Conservation (phyloP, 2,113 vertebrate genomes). For the Gasterosteus aculeatus region DNA sequence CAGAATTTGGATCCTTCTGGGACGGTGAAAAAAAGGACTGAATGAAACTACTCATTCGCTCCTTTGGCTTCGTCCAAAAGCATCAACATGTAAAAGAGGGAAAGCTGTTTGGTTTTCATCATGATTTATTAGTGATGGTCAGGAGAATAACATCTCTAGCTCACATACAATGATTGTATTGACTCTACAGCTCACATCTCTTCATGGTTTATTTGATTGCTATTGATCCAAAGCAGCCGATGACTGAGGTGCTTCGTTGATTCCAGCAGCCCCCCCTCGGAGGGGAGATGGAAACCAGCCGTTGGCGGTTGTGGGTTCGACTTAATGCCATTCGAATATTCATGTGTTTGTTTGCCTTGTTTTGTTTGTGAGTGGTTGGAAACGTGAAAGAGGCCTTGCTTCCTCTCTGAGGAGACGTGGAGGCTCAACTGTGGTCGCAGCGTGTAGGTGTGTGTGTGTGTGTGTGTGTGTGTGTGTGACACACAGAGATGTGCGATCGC, state of each 20-base stretch:
- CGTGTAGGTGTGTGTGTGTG: neutral
- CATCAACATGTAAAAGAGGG: constrained; percentile 37
- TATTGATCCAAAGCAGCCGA: neutral
- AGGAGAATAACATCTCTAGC: too few relatives aligned
- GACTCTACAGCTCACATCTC: neutral
- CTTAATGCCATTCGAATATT: neutral
- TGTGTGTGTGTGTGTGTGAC: neutral
- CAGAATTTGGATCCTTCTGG: constrained; percentile 13
- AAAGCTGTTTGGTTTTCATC: constrained; percentile 15
- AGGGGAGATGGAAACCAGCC: constrained; percentile 22
- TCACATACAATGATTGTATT: too few relatives aligned
- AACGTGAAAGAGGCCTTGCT: constrained; percentile 81
- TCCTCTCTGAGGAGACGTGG: constrained; percentile 95
- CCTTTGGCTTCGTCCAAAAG: constrained; percentile 16
- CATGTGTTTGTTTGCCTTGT: neutral
- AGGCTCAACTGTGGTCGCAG: constrained; percentile 87
- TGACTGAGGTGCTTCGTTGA: neutral
- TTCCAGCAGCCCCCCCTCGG: neutral
- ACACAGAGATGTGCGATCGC: constrained; percentile 37
- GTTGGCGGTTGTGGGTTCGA: neutral
- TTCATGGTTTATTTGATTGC: neutral
- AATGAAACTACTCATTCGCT: constrained; percentile 33
- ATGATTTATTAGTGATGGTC: neutral
- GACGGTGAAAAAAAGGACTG: constrained; percentile 10
- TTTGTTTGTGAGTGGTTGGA: constrained; percentile 77